Conservation (phyloP, 1,140 invertebrate species). For the Ostrea denselamellosa region DNA sequence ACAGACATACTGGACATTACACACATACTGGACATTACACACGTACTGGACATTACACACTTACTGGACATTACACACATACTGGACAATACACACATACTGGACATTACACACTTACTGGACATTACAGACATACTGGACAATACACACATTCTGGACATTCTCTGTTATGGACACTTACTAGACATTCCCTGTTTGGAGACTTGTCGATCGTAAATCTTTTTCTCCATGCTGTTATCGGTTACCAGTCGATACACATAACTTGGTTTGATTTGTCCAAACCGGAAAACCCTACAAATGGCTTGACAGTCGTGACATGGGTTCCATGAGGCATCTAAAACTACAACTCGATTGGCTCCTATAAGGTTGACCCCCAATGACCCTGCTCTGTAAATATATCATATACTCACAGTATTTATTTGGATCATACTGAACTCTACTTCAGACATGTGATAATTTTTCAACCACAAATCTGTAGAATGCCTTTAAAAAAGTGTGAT, state of each 20-base stretch:
- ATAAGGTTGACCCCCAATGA: conserved; percentile 97
- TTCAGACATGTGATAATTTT: too few species aligned
- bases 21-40: neutral
- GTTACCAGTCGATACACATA: conserved; percentile 98
- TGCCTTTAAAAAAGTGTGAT: too few species aligned
- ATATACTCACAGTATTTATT: neutral
- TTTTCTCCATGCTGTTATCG: conserved; percentile 97
- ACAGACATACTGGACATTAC: neutral
- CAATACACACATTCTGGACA: neutral
- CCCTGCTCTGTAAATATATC: conserved; percentile 85
- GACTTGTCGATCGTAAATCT: conserved; percentile 98
- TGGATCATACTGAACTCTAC: too few species aligned
- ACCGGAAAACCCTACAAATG: conserved; percentile 97
- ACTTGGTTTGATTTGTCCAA: conserved; percentile 95
- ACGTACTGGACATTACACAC: neutral
- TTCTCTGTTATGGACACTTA: conserved; percentile 60
- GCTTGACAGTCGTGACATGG: conserved; percentile 99
- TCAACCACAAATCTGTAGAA: too few species aligned
- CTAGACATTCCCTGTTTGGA: conserved; percentile 96
- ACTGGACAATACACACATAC: neutral
- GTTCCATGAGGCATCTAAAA: conserved; percentile 99
- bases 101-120: neutral
- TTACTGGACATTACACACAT: neutral
- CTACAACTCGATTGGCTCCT: conserved; percentile 97
- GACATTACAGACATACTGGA: neutral